phyloP scores from a whole-genome alignment of 2,888 invertebrate genomes.

The Hanleya hanleyi region DNA sequence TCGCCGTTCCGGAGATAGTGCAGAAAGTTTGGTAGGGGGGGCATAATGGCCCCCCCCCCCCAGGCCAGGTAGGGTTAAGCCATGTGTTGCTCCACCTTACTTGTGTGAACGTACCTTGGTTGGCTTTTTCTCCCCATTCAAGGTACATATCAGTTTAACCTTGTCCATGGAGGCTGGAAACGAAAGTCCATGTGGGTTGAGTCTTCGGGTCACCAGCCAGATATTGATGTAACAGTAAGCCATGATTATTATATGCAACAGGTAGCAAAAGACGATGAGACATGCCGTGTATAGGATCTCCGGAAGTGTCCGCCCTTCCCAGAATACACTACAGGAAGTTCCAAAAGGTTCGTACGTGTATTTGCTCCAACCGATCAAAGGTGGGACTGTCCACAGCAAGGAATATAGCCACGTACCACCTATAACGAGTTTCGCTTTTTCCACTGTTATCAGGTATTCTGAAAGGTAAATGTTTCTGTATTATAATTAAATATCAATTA shows the following conservation, averaged over 20 bases:
- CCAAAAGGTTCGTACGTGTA: slow-evolving; percentile 26
- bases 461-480: too few species aligned
- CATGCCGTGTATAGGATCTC: slow-evolving; percentile 16
- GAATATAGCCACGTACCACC: slow-evolving; percentile 9
- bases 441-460: neutral
- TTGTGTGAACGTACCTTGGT: slow-evolving; percentile 20
- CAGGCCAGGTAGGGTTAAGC: too few species aligned
- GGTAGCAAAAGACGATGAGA: slow-evolving; percentile 16
- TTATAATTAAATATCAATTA: too few species aligned
- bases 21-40: too few species aligned
- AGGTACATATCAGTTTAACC: neutral
- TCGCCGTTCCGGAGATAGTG: too few species aligned
- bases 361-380: slow-evolving; percentile 20
- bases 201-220: neutral
- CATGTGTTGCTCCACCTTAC: too few species aligned
- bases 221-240: slow-evolving; percentile 18
- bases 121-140: slow-evolving; percentile 1
- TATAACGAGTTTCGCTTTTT: neutral
- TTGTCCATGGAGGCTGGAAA: slow-evolving; percentile 4
- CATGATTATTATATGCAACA: slow-evolving; percentile 9
- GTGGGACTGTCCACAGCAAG: slow-evolving; percentile 16
- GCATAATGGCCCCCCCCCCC: too few species aligned
- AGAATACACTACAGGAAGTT: slow-evolving; percentile 21
- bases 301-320: slow-evolving; percentile 3
- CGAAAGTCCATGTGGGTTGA: neutral